A percentile compares a stretch with the other conserved stretches of the same genome.
Conservation (phyloP, 2,797 vertebrate species). For the Microtus obscurus region DNA sequence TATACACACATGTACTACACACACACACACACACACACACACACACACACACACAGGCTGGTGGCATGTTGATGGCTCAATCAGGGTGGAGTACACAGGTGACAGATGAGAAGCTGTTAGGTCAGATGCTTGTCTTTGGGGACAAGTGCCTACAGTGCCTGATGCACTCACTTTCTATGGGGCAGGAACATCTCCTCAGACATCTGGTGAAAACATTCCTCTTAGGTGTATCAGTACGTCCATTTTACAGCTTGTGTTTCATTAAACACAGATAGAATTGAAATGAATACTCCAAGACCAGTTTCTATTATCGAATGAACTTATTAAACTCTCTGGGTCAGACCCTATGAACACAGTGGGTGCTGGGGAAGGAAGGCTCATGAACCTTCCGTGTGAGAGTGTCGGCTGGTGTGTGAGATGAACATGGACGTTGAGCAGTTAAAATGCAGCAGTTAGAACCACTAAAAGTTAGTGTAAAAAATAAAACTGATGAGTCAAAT, state of each 20-base stretch:
- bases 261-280: not conserved
- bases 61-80: not conserved
- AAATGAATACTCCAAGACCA: not conserved
- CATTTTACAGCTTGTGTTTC: not conserved
- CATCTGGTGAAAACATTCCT: not conserved
- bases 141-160: not conserved
- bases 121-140: not conserved
- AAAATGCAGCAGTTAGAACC: not conserved
- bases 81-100: not conserved
- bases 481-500: slow-evolving; percentile 48
- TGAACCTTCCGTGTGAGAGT: not conserved
- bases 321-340: not conserved
- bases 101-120: not conserved
- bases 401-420: not conserved
- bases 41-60: not conserved
- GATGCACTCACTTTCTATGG: not conserved
- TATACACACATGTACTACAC: not conserved
- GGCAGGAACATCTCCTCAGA: not conserved
- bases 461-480: not conserved
- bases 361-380: not conserved
- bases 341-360: not conserved
- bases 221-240: not conserved
- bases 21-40: not conserved
- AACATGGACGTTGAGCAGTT: not conserved
- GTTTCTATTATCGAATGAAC: not conserved